These are phyloP conservation scores for Ibidorhyncha struthersii DNA, from an alignment of 2,113 vertebrate species.

Conservation along the genomic window DNA sequence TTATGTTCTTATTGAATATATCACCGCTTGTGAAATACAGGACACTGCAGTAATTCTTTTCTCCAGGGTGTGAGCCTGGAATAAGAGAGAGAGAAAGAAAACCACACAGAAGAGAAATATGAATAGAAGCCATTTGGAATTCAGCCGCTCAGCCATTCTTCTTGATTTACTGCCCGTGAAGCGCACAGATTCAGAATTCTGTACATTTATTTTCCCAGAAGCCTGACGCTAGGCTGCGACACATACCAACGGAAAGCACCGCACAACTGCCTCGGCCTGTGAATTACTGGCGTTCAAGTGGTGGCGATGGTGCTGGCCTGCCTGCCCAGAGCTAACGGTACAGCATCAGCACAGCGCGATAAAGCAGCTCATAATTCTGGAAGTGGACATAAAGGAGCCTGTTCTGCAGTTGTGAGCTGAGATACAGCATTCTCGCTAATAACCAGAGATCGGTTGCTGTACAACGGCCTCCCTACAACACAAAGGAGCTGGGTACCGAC, in stretches of 20 bases:
- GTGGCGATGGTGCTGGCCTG: not conserved
- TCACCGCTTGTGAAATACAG: slow-evolving; percentile 90
- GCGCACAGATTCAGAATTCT: not conserved
- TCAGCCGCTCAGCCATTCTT: not conserved
- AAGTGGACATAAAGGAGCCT: not conserved
- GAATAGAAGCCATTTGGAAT: not conserved
- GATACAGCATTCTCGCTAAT: not conserved
- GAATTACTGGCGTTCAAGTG: not conserved
- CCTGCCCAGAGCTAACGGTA: no score
- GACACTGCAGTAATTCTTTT: slow-evolving; percentile 87
- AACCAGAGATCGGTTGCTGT: no score
- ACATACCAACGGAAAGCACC: accelerated
- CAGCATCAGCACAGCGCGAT: not conserved
- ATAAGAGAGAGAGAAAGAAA: not conserved
- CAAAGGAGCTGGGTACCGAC: not conserved
- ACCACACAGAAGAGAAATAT: accelerated
- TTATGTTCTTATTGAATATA: slow-evolving; percentile 89
- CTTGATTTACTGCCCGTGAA: not conserved
- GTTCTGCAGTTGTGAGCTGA: not conserved
- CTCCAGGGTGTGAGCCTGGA: slow-evolving; percentile 84
- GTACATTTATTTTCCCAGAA: not conserved
- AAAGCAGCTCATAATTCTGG: not conserved
- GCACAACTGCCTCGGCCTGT: not conserved
- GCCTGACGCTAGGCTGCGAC: not conserved
- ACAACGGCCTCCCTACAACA: not conserved